A percentile compares a stretch with the other conserved stretches of the same genome.
phyloP scores from a whole-genome alignment of 2,888 invertebrate species.

The Pollenia griseotomentosa region DNA sequence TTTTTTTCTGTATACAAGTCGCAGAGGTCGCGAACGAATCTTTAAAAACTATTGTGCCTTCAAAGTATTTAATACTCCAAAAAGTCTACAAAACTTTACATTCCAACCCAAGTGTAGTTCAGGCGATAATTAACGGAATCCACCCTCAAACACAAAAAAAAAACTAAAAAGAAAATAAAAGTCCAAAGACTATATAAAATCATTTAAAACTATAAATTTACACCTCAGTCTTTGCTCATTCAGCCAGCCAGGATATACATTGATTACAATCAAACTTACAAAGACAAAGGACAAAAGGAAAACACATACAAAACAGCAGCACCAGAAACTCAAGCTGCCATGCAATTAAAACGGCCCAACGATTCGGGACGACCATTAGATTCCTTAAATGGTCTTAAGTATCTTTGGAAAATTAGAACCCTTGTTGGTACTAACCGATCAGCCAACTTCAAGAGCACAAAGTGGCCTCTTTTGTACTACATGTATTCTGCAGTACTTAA shows the following conservation, averaged over 20 bases:
- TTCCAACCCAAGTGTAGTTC: too few species aligned
- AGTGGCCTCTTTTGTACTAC: conserved; percentile 65
- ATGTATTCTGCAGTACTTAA: conserved; percentile 68
- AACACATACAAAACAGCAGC: neutral
- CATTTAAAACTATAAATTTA: conserved; percentile 19
- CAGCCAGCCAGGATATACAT: neutral
- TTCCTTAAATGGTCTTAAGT: conserved; percentile 71
- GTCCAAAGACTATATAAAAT: conserved; percentile 14
- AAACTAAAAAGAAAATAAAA: neutral
- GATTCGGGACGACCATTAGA: conserved; percentile 63
- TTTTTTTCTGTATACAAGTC: too few species aligned
- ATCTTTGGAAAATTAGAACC: conserved; percentile 73
- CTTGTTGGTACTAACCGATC: conserved; percentile 74
- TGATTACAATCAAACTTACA: neutral
- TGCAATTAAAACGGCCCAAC: conserved; percentile 38
- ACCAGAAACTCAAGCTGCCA: neutral
- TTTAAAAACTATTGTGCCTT: too few species aligned
- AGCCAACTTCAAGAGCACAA: neutral
- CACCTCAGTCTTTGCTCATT: conserved; percentile 44
- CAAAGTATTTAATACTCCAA: too few species aligned
- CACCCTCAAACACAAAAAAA: neutral
- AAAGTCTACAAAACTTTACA: too few species aligned
- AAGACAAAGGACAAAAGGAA: neutral
- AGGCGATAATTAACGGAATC: neutral
- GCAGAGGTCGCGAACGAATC: too few species aligned